Base-by-base conservation (phyloP, 2,113 vertebrate genomes). In the Strix uralensis region DNA sequence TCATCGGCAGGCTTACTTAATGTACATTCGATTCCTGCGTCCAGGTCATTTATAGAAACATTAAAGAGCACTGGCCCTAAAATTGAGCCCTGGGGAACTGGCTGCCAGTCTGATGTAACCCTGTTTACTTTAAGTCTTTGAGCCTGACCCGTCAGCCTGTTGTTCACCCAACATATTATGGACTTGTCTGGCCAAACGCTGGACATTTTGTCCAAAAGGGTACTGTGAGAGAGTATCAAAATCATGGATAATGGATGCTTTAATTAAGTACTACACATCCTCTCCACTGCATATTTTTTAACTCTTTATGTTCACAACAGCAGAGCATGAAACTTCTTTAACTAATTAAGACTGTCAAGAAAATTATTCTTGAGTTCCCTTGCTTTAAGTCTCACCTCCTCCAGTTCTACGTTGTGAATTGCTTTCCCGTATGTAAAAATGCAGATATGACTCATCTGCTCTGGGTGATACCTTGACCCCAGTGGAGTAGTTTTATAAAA, bases 131-230 rank as follows among this genome's bases (percentile, higher is more conserved):
- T 59, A 47, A 54, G 13, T 29, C 19, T 73, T 54, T 77, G 27
- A 52, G 51, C 61, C 26, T 1, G 13, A 65, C 34, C 10, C 1
- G 3, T 62, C 57, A 63, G n/a, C 10, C 55, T 58, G 0, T 78
- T 78, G 88, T 16, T 92, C 25, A 27, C n/a, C 34, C 52, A 69
- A 1, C 0, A 0, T 30, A 2, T 62, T 79, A 74, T 1, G 16
- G 67, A 42, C 17, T 80, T 88, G 15, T 54, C 38, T 71, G 54
- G 10, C 15, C 88, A 4, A 15, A 1, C 51, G 27, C 29, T 77
- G 47, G 25, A 34, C 16, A 7, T 38, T 57, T 88, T 86, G n/a
- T 80, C 52, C 36, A 72, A 11, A 40, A 82, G 26, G 12, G 13
- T 72, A 12, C 23, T 82, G 18, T 74, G 75, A 82, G 18, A 85